Base-by-base conservation (phyloP, 2,113 vertebrate genomes). In the Lepisosteus osseus region DNA sequence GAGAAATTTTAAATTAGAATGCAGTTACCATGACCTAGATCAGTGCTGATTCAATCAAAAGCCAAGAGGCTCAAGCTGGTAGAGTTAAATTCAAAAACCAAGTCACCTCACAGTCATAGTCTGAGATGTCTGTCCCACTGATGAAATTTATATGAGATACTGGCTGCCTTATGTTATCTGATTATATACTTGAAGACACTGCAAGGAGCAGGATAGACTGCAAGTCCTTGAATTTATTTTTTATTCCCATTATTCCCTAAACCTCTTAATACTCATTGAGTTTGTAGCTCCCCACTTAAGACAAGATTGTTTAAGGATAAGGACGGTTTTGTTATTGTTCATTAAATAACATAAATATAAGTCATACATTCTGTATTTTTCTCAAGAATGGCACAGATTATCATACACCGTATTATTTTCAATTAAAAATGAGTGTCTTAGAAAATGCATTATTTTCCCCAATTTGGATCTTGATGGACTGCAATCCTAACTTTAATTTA, bases 1-100 rank as follows among this genome's bases (percentile, higher is more conserved):
- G 70, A 83, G 86, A 85, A 65, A 80, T 54, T 67, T 78, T 75
- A 79, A 88, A 86, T 85, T 85, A 86, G 81, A 82, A 86, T 68
- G 67, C 77, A 72, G 72, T 77, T 76, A 81, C 80, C 77, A 78
- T 69, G 85, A 87, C 80, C 85, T 77, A 83, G 67, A 82, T 86
- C 82, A 84, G 71, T 81, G 84, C 80, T 76, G 82, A 84, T 80
- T 82, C 75, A 76, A 76, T 76, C 75, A 64, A 57, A 65, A 72
- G 72, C 82, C 71, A 75, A 62, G 66, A 74, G 83, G 74, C 40
- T 43, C n/a, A 54, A 57, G n/a, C 12, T 9, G 55, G 54, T 3
- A 13, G 51, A 56, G 29, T 12, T 29, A 15, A 29, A 64, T 59
- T 59, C 9, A 40, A 64, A 64, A 29, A 15, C 8, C 17, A 56